Evolutionary conservation across 2,888 invertebrate genomes (phyloP).

Genomic region (Synanthedon myopaeformis): DNA sequence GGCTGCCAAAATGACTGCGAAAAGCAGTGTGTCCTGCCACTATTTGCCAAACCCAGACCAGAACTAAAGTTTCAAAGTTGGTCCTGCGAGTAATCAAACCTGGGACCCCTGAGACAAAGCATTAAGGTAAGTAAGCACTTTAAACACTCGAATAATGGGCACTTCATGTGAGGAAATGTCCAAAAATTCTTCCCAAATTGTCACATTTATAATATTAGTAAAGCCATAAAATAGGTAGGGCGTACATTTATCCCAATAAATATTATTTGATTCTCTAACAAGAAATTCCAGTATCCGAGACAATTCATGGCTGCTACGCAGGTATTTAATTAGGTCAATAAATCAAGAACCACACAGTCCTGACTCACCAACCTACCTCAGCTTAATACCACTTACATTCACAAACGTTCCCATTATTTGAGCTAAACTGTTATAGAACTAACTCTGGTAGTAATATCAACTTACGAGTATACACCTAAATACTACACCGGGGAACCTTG

Average conservation of each 20-base stretch:
- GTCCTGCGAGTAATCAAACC: too few relatives aligned
- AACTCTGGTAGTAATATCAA: neutral
- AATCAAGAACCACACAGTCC: conserved; percentile 27
- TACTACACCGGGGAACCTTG: conserved; percentile 14
- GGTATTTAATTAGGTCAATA: conserved; percentile 54
- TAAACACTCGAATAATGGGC: too few relatives aligned
- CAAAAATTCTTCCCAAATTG: too few relatives aligned
- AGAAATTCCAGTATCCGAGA: conserved; percentile 24
- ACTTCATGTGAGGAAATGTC: too few relatives aligned
- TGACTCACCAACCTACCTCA: conserved; percentile 2
- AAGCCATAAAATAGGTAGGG: too few relatives aligned
- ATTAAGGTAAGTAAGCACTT: too few relatives aligned
- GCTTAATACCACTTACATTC: neutral
- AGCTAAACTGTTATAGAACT: conserved; percentile 5
- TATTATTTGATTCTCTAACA: conserved; percentile 1
- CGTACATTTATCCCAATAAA: conserved; percentile 3
- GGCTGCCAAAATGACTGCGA: too few relatives aligned
- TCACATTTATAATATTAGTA: too few relatives aligned
- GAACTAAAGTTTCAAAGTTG: too few relatives aligned
- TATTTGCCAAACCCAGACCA: too few relatives aligned
- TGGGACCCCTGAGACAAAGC: too few relatives aligned
- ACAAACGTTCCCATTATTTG: neutral
- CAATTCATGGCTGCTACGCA: conserved; percentile 46
- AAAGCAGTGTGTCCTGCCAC: too few relatives aligned
- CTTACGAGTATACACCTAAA: conserved; percentile 1